A percentile compares a stretch with the other conserved stretches of the same genome.
phyloP scores from a whole-genome alignment of 2,113 vertebrate species.

The Strix uralensis region DNA sequence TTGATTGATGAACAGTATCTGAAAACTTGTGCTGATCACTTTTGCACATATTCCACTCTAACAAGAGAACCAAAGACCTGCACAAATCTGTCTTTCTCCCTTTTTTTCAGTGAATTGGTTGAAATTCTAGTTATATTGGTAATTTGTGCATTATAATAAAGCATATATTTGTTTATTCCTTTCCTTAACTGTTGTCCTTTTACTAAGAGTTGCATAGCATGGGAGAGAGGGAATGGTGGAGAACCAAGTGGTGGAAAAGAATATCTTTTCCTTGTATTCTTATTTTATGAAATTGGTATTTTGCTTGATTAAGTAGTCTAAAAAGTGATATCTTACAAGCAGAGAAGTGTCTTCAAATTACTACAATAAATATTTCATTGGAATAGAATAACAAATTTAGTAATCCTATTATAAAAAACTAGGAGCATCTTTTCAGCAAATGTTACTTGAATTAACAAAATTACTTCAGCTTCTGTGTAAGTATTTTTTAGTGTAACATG shows the following conservation, averaged over 20 bases:
- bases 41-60: not conserved
- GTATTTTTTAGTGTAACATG: not conserved
- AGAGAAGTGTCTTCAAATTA: not conserved
- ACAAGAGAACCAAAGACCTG: not conserved
- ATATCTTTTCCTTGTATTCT: not conserved
- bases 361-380: not conserved
- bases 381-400: not conserved
- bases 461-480: not conserved
- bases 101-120: not conserved
- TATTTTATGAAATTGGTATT: not conserved
- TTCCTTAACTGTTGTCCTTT: not conserved
- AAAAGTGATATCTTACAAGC: not conserved
- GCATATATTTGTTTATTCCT: not conserved
- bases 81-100: not conserved
- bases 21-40: not conserved
- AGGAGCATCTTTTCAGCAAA: not conserved
- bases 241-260: not conserved
- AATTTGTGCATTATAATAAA: not conserved
- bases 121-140: not conserved
- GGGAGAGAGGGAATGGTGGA: not conserved
- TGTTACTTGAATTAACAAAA: not conserved
- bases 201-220: not conserved
- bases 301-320: not conserved
- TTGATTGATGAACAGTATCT: not conserved
- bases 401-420: not conserved